These are phyloP conservation scores for Drosophila watanabei DNA, from an alignment of 1,140 invertebrate species.

Conservation along the genomic window DNA sequence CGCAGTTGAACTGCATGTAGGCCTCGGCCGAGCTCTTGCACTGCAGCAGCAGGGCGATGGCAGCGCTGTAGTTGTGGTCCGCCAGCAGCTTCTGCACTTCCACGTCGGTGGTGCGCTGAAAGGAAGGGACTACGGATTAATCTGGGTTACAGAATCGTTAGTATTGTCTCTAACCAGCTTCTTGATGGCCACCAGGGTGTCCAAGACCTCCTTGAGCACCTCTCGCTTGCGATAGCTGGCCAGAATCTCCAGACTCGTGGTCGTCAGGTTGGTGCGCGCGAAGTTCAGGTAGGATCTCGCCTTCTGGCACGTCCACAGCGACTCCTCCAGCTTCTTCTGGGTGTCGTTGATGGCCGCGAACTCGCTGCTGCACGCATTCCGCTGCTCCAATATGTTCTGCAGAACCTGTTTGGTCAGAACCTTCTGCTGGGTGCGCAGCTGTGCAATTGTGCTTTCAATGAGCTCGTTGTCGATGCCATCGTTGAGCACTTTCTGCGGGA, in stretches of 20 bases:
- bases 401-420: conserved; percentile 96
- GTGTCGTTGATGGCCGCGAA: conserved; percentile 92
- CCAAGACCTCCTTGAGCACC: conserved; percentile 91
- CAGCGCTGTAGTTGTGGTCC: conserved; percentile 95
- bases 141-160: neutral
- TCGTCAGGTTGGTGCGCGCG: conserved; percentile 93
- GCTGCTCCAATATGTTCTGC: conserved; percentile 95
- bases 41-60: conserved; percentile 94
- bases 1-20: conserved; percentile 94
- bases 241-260: conserved; percentile 93
- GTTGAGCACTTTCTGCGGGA: conserved; percentile 88
- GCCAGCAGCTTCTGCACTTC: conserved; percentile 92
- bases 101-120: conserved; percentile 92
- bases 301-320: conserved; percentile 90
- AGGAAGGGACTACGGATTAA: neutral
- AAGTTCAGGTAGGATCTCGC: conserved; percentile 90
- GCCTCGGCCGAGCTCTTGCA: conserved; percentile 93
- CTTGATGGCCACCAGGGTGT: conserved; percentile 93
- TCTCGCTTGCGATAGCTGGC: conserved; percentile 95
- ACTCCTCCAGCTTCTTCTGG: conserved; percentile 90
- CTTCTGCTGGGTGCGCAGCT: conserved; percentile 91
- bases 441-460: conserved; percentile 89
- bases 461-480: conserved; percentile 88
- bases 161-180: conserved; percentile 87
- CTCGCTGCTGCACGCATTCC: conserved; percentile 93